Conservation (phyloP, 2,797 vertebrate species). For the Danio kyathit region DNA sequence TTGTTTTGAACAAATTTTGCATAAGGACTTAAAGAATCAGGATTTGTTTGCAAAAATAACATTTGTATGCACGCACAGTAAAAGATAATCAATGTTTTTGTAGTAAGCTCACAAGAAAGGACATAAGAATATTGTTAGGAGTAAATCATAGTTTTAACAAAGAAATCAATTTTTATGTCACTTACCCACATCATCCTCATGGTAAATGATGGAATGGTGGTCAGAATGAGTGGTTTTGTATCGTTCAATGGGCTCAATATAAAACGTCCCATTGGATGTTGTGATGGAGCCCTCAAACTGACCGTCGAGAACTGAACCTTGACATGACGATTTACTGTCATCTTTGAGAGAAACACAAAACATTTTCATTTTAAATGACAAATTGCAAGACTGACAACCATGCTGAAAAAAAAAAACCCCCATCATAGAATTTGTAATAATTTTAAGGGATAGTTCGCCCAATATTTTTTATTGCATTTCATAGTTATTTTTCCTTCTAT, state of each 20-base stretch:
- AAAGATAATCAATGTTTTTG: neutral
- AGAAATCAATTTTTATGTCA: neutral
- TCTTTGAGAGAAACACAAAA: conserved; percentile 66
- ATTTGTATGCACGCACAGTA: too few relatives aligned
- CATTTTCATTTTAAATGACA: neutral
- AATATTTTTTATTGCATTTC: too few relatives aligned
- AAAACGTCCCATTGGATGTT: conserved; percentile 80
- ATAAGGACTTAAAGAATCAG: too few relatives aligned
- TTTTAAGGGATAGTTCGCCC: too few relatives aligned
- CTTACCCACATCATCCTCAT: conserved; percentile 83
- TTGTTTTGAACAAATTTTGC: too few relatives aligned
- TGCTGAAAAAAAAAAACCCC: too few relatives aligned
- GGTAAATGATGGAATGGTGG: conserved; percentile 85
- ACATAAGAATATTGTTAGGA: neutral
- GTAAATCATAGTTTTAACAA: neutral
- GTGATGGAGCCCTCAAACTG: conserved; percentile 84
- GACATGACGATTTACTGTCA: conserved; percentile 78
- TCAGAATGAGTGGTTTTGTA: conserved; percentile 61
- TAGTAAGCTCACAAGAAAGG: neutral
- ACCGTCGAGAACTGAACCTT: conserved; percentile 81
- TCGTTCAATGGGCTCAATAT: conserved; percentile 76
- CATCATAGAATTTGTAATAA: too few relatives aligned
- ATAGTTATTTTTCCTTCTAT: too few relatives aligned
- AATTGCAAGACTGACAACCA: neutral
- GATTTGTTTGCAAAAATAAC: too few relatives aligned